Conservation (phyloP, 2,113 vertebrate species). For the Prochilodus magdalenae region DNA sequence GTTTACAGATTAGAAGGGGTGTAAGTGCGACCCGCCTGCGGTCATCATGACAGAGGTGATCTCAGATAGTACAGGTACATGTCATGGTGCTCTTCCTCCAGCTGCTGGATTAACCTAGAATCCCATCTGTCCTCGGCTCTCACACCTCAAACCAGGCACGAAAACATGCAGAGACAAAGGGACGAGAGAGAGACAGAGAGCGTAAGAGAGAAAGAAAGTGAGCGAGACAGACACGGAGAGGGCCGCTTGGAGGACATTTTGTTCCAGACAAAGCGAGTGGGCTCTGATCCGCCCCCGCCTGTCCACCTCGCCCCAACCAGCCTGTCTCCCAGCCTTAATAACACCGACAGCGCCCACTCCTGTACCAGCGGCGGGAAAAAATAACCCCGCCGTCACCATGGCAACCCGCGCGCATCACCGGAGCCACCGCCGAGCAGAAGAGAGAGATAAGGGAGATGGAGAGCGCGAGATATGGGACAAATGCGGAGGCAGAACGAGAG, state of each 20-base stretch:
- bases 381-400: constrained; percentile 43
- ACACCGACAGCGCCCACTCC: constrained; percentile 49
- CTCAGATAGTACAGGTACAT: too few relatives aligned
- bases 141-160: constrained; percentile 27
- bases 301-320: constrained; percentile 51
- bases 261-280: constrained; percentile 53
- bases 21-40: too few relatives aligned
- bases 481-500: not conserved
- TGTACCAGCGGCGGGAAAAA: constrained; percentile 45
- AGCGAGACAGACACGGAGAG: constrained; percentile 25
- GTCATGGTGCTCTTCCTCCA: not conserved
- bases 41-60: too few relatives aligned
- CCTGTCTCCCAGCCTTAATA: constrained; percentile 51
- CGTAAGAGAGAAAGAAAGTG: constrained; percentile 3
- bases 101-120: not conserved
- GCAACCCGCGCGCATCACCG: constrained; percentile 33
- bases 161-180: constrained; percentile 12
- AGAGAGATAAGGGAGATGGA: constrained; percentile 23
- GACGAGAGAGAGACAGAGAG: not conserved
- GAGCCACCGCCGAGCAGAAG: constrained; percentile 12
- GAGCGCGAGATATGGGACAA: constrained; percentile 7
- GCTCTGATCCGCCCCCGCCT: constrained; percentile 50
- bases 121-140: constrained; percentile 22
- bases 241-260: constrained; percentile 50
- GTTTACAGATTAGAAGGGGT: too few relatives aligned